Conservation (phyloP, 2,113 vertebrate species). For the Felis chaus region DNA sequence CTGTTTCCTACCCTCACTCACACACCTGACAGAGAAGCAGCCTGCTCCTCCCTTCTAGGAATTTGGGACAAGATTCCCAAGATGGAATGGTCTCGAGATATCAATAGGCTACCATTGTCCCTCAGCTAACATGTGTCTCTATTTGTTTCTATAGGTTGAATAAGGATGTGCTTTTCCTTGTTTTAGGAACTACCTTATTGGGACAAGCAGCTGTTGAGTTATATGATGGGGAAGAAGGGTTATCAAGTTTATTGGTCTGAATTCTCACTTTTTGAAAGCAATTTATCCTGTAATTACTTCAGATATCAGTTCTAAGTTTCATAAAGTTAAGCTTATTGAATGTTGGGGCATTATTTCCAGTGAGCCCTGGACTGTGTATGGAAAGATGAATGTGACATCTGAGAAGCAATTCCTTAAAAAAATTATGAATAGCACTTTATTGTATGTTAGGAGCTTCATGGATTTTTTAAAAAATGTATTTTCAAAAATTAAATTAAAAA, state of each 20-base stretch:
- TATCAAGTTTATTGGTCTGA: background rate
- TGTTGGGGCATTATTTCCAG: background rate
- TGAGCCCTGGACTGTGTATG: background rate
- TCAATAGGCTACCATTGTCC: background rate
- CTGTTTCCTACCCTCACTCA: background rate
- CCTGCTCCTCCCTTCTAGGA: background rate
- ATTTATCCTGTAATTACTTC: background rate
- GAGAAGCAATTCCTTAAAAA: constrained; percentile 28
- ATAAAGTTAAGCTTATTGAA: background rate
- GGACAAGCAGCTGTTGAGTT: background rate
- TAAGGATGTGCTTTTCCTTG: background rate
- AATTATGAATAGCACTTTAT: background rate
- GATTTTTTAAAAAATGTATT: constrained; percentile 4
- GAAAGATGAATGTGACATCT: background rate
- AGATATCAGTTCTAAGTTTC: background rate
- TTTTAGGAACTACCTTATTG: background rate
- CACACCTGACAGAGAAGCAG: too few species aligned
- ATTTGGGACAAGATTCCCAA: background rate
- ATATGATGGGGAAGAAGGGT: background rate
- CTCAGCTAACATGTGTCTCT: background rate
- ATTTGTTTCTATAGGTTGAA: background rate
- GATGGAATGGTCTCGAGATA: background rate
- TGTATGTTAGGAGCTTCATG: background rate
- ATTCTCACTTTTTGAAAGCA: background rate
- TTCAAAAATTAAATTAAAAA: constrained; percentile 49